These are phyloP conservation scores for Drosophila grimshawi DNA, from an alignment of 1,140 invertebrate genomes.

Conservation along the genomic window DNA sequence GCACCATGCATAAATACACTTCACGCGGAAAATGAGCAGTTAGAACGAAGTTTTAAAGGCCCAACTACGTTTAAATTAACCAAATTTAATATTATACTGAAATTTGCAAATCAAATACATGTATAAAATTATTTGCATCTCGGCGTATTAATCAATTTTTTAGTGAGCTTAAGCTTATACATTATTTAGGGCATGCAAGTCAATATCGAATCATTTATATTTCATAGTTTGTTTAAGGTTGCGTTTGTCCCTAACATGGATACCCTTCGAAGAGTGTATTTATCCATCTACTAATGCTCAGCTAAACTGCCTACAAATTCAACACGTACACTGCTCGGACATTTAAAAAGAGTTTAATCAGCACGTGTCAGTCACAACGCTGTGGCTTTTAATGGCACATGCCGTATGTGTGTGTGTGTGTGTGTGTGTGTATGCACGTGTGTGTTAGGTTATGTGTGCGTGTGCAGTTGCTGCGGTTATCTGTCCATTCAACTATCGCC, in stretches of 20 bases:
- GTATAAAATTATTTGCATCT: no score
- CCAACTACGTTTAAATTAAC: neutral
- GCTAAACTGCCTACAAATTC: conserved; percentile 19
- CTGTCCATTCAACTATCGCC: conserved; percentile 55
- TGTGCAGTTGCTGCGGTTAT: conserved; percentile 33
- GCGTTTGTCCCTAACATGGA: neutral
- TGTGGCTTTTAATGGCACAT: conserved; percentile 24
- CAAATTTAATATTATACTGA: no score
- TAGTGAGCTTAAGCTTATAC: no score
- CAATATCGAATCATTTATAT: neutral
- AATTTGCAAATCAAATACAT: neutral
- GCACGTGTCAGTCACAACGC: conserved; percentile 33
- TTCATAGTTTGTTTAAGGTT: neutral
- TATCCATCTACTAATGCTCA: conserved; percentile 1
- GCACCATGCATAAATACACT: neutral
- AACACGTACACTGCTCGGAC: conserved; percentile 32
- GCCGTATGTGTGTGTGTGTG: neutral
- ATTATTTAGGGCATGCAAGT: neutral
- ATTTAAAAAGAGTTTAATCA: conserved; percentile 55
- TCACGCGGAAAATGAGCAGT: neutral
- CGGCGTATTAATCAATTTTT: no score
- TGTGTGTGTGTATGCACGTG: conserved; percentile 2
- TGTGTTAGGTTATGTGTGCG: conserved; percentile 7
- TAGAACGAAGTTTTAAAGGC: neutral
- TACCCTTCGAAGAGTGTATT: conserved; percentile 14